Conservation (phyloP, 2,797 vertebrate species). For the Aeoliscus strigatus region DNA sequence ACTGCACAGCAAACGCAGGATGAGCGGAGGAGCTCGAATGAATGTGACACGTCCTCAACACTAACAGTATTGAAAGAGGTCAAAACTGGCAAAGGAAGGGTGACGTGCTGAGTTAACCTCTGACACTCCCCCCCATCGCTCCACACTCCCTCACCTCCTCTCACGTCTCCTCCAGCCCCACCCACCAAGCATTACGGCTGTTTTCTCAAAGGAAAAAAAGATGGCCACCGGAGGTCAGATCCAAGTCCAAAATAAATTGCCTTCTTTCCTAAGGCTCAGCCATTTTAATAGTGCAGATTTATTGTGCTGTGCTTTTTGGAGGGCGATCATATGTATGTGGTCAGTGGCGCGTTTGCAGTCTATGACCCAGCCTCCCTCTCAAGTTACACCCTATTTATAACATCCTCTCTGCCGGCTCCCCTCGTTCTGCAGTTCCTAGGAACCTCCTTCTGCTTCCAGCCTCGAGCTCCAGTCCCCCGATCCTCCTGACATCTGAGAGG, state of each 20-base stretch:
- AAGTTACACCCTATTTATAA: slow-evolving; percentile 99
- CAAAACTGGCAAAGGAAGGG: slow-evolving; percentile 39
- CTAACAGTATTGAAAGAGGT: slow-evolving; percentile 42
- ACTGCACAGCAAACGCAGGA: no score
- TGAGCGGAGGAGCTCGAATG: not conserved
- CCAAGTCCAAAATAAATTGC: slow-evolving; percentile 65
- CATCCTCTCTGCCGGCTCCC: slow-evolving; percentile 85
- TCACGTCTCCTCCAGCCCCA: slow-evolving; percentile 18
- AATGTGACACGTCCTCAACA: slow-evolving; percentile 13
- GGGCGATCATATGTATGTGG: slow-evolving; percentile 85
- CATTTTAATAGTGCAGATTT: slow-evolving; percentile 74
- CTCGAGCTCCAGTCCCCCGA: slow-evolving; percentile 65
- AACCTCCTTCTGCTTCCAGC: slow-evolving; percentile 86
- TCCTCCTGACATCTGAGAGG: slow-evolving; percentile 82
- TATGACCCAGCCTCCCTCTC: slow-evolving; percentile 98
- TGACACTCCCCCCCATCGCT: slow-evolving; percentile 35
- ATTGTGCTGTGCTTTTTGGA: slow-evolving; percentile 78
- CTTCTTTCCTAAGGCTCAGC: slow-evolving; percentile 66
- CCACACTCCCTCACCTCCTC: slow-evolving; percentile 16
- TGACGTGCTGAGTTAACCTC: slow-evolving; percentile 52
- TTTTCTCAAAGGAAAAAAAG: slow-evolving; percentile 40
- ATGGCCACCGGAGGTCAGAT: slow-evolving; percentile 61
- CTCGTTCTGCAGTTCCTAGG: slow-evolving; percentile 82
- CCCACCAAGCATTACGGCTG: slow-evolving; percentile 35
- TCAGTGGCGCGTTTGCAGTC: slow-evolving; percentile 81